Evolutionary conservation across 2,888 invertebrate genomes (phyloP).

Genomic region (Fragum whitleyi): DNA sequence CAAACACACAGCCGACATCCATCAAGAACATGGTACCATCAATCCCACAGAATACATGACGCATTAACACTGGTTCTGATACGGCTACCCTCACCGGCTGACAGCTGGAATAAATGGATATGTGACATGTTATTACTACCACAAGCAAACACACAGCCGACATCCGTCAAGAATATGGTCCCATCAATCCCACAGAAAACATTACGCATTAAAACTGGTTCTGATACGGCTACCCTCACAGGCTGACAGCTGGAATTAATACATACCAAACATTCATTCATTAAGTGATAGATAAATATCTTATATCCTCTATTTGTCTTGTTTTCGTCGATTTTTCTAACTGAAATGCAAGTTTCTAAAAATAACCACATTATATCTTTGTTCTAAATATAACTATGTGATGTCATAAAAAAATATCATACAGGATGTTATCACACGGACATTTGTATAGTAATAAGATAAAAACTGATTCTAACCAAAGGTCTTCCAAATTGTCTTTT

Average conservation of each 20-base stretch:
- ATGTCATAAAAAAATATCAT: too few species aligned
- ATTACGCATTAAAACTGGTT: constrained; percentile 86
- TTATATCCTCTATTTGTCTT: too few species aligned
- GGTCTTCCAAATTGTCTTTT: not conserved
- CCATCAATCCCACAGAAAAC: constrained; percentile 89
- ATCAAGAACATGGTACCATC: constrained; percentile 89
- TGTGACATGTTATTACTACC: constrained; percentile 90
- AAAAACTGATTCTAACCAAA: too few species aligned
- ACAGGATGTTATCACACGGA: too few species aligned
- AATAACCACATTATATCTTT: too few species aligned
- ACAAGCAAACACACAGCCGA: constrained; percentile 88
- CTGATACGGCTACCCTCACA: constrained; percentile 85
- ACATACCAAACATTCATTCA: too few species aligned
- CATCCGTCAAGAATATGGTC: constrained; percentile 88
- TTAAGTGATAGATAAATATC: not conserved
- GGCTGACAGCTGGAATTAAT: constrained; percentile 86
- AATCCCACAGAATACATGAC: constrained; percentile 88
- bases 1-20: constrained; percentile 88
- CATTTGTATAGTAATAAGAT: too few species aligned
- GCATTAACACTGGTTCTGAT: constrained; percentile 86
- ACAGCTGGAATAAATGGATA: constrained; percentile 85
- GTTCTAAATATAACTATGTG: too few species aligned
- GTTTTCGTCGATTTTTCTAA: too few species aligned
- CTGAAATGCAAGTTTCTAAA: too few species aligned
- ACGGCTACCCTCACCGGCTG: constrained; percentile 86